Evolutionary conservation across 2,113 vertebrate genomes (phyloP).

Genomic region (Zosterops borbonicus): DNA sequence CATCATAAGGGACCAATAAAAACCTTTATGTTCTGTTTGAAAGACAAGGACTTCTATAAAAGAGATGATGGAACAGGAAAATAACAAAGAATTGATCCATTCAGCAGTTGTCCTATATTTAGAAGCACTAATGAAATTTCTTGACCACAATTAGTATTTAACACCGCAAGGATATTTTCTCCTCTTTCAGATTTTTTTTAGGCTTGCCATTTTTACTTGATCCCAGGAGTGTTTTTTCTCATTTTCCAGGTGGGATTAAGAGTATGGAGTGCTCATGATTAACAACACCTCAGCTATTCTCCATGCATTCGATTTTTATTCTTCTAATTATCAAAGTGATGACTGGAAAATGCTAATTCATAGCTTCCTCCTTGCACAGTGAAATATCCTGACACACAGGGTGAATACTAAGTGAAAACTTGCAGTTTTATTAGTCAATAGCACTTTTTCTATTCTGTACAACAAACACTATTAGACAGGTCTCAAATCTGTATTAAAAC

Average conservation of each 20-base stretch:
- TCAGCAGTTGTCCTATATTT: slow-evolving; percentile 59
- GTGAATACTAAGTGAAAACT: background rate
- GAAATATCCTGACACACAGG: background rate
- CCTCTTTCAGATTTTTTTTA: background rate
- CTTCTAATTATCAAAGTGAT: background rate
- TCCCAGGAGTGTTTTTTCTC: background rate
- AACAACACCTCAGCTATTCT: background rate
- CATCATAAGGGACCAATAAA: slow-evolving; percentile 70
- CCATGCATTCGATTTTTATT: background rate
- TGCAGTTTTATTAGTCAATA: background rate
- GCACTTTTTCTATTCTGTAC: background rate
- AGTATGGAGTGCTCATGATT: background rate
- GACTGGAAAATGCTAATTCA: background rate
- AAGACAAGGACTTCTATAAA: slow-evolving; percentile 49
- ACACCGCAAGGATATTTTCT: background rate
- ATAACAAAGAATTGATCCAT: slow-evolving; percentile 58
- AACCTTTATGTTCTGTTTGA: slow-evolving; percentile 61
- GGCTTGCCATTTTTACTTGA: background rate
- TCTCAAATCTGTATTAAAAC: background rate
- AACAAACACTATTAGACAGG: background rate
- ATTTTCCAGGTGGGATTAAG: background rate
- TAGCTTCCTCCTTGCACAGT: background rate
- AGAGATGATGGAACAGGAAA: slow-evolving; percentile 50
- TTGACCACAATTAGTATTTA: slow-evolving; percentile 56
- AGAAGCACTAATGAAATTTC: slow-evolving; percentile 30